Percentiles rank a stretch among this genome's conserved stretches.
Conservation (phyloP, 2,113 vertebrate genomes). For the Microcebus murinus region DNA sequence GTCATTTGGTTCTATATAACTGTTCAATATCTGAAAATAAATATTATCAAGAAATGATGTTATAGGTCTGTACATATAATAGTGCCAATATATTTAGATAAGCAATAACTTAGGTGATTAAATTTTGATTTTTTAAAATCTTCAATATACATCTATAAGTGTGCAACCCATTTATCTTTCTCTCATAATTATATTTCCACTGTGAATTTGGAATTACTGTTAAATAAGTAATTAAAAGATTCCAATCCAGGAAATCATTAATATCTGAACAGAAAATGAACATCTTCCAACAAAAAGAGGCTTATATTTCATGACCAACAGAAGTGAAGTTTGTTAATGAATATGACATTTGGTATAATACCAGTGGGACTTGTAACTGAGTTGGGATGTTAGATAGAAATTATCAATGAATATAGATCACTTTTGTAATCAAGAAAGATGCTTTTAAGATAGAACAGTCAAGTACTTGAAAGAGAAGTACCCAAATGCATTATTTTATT, state of each 20-base stretch:
- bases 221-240: conserved; percentile 12
- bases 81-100: background rate
- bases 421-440: conserved; percentile 30
- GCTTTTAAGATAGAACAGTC: conserved; percentile 31
- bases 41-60: background rate
- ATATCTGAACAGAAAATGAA: conserved; percentile 51
- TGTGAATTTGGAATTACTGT: conserved; percentile 29
- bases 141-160: background rate
- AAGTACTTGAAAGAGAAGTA: conserved; percentile 36
- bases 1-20: conserved; percentile 3
- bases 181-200: conserved; percentile 26
- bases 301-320: background rate
- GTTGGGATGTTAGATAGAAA: background rate
- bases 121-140: background rate
- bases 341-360: background rate
- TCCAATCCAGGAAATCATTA: conserved; percentile 38
- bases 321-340: conserved; percentile 13
- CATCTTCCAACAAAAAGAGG: background rate
- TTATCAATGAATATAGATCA: background rate
- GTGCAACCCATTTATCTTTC: background rate
- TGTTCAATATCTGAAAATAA: conserved; percentile 31
- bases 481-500: background rate
- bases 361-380: background rate
- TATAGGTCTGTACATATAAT: background rate
- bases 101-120: background rate